Evolutionary conservation across 2,797 vertebrate species (phyloP).

Genomic region (Rhynchotus rufescens): DNA sequence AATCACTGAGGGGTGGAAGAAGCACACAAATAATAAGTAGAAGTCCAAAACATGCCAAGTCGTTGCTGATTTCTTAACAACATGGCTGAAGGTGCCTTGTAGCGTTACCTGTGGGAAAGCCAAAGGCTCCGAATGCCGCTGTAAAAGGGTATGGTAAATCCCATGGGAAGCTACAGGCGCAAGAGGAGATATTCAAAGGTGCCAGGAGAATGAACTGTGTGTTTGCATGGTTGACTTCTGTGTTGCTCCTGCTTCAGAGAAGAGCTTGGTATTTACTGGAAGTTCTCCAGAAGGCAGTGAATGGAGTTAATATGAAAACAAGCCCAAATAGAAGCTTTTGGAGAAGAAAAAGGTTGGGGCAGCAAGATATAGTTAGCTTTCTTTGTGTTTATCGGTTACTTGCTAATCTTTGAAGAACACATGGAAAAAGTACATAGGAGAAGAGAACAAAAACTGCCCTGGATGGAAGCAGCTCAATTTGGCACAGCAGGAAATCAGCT

Average conservation of each 20-base stretch:
- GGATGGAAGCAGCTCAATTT: not conserved
- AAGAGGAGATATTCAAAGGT: not conserved
- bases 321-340: not conserved
- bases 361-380: not conserved
- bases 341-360: not conserved
- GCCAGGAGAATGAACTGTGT: not conserved
- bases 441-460: not conserved
- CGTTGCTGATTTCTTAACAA: not conserved
- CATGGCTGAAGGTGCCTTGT: not conserved
- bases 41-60: not conserved
- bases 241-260: not conserved
- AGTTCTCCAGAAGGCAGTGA: not conserved
- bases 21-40: not conserved
- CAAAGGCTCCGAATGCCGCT: not conserved
- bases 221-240: not conserved
- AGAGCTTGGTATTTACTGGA: not conserved
- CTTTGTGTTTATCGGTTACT: constrained; percentile 10
- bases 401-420: not conserved
- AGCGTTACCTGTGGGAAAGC: not conserved
- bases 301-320: not conserved
- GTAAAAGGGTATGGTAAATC: not conserved
- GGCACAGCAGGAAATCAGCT: not conserved
- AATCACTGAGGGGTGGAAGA: not conserved
- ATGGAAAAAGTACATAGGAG: not conserved
- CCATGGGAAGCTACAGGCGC: not conserved